These are phyloP conservation scores for Paedocypris sp. DNA, from an alignment of 2,113 vertebrate genomes.

Conservation along the genomic window DNA sequence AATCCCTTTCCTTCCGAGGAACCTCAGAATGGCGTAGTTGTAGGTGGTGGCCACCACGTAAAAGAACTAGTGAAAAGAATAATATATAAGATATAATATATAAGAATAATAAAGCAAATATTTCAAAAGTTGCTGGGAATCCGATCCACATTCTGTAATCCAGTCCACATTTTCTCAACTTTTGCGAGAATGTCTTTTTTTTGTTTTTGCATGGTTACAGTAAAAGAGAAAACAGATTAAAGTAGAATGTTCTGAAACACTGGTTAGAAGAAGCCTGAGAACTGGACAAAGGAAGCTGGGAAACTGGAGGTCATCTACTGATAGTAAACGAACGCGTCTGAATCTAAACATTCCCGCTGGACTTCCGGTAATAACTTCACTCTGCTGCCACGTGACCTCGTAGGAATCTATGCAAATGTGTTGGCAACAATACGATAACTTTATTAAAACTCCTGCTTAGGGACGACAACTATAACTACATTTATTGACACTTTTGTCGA, in stretches of 20 bases:
- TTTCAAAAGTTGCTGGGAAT: too few species aligned
- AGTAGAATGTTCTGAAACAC: not conserved
- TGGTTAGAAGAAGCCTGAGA: slow-evolving; percentile 8
- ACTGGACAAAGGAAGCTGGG: not conserved
- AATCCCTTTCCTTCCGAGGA: slow-evolving; percentile 83
- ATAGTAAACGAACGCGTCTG: too few species aligned
- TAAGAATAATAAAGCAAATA: not conserved
- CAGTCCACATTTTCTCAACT: too few species aligned
- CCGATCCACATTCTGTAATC: too few species aligned
- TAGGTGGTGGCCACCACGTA: slow-evolving; percentile 89
- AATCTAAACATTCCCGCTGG: slow-evolving; percentile 2
- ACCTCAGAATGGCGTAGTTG: slow-evolving; percentile 91
- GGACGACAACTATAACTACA: too few species aligned
- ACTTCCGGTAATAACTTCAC: not conserved
- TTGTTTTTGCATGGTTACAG: too few species aligned
- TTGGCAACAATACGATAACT: not conserved
- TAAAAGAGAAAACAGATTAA: too few species aligned
- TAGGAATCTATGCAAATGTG: not conserved
- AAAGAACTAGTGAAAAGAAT: slow-evolving; percentile 66
- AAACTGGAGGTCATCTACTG: not conserved
- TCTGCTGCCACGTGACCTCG: not conserved
- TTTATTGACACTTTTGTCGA: too few species aligned
- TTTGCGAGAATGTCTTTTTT: too few species aligned
- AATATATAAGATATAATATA: not conserved
- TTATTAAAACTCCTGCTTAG: too few species aligned